Evolutionary conservation across 2,113 vertebrate species (phyloP).

Genomic region (Chaetops frenatus): DNA sequence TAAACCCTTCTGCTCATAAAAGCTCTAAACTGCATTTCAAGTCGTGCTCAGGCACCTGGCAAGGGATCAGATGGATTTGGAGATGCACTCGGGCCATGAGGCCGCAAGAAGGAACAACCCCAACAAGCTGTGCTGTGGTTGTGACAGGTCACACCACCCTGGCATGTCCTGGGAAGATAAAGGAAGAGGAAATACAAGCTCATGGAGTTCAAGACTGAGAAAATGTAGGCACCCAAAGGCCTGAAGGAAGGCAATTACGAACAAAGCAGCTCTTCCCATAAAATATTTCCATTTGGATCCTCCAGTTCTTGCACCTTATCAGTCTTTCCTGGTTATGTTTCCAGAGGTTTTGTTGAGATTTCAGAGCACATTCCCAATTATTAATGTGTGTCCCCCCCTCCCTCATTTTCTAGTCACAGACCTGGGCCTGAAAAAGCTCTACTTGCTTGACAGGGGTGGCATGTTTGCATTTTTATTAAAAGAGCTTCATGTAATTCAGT

Average conservation of each 20-base stretch:
- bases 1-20: not conserved
- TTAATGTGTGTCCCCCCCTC: not conserved
- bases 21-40: not conserved
- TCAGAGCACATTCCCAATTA: not conserved
- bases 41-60: not conserved
- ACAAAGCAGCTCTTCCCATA: not conserved
- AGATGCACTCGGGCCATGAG: not conserved
- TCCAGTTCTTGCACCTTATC: not conserved
- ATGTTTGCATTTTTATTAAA: not conserved
- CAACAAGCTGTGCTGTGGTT: not conserved
- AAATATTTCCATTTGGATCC: not conserved
- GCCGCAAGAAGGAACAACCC: not conserved
- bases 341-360: not conserved
- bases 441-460: not conserved
- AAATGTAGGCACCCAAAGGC: not conserved
- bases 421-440: not conserved
- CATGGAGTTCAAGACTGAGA: not conserved
- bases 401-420: not conserved
- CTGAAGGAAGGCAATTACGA: not conserved
- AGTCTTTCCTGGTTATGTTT: not conserved
- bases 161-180: not conserved
- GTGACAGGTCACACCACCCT: not conserved
- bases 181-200: slow-evolving; percentile 6
- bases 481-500: not conserved
- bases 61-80: slow-evolving; percentile 20